Conservation (phyloP, 2,113 vertebrate genomes). For the Trachemys scripta region DNA sequence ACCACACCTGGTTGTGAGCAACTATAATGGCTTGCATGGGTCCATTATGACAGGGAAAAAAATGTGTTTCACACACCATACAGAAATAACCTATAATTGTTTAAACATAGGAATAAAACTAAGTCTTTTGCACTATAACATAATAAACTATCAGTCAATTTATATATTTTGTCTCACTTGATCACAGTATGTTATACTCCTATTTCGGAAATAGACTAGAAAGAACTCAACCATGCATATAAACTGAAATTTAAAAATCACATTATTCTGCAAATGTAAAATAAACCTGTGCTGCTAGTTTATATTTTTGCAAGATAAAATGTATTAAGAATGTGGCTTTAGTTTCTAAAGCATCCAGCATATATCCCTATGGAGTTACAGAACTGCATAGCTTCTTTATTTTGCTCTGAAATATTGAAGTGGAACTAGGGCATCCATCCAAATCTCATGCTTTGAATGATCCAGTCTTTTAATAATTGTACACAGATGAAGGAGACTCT, state of each 20-base stretch:
- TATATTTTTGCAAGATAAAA: neutral
- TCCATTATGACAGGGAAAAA: neutral
- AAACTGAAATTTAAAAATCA: neutral
- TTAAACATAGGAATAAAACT: neutral
- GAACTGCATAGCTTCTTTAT: neutral
- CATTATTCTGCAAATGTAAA: neutral
- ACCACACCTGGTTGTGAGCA: neutral
- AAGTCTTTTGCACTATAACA: neutral
- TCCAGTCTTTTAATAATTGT: constrained; percentile 35
- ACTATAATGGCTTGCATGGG: neutral
- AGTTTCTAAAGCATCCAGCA: neutral
- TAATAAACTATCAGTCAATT: neutral
- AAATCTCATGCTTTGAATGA: constrained; percentile 28
- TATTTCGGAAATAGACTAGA: neutral
- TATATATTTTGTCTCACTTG: neutral
- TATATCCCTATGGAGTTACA: neutral
- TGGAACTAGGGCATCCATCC: constrained; percentile 8
- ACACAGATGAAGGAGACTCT: neutral
- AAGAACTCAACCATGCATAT: neutral
- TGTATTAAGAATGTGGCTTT: neutral
- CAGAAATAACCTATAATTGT: neutral
- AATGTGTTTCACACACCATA: neutral
- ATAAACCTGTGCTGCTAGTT: neutral
- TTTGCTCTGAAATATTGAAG: constrained; percentile 44
- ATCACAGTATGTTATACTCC: neutral